Evolutionary conservation across 2,113 vertebrate species (phyloP), one percentile per base, ranked within the genome.

Genomic region (Plotosus lineatus): DNA sequence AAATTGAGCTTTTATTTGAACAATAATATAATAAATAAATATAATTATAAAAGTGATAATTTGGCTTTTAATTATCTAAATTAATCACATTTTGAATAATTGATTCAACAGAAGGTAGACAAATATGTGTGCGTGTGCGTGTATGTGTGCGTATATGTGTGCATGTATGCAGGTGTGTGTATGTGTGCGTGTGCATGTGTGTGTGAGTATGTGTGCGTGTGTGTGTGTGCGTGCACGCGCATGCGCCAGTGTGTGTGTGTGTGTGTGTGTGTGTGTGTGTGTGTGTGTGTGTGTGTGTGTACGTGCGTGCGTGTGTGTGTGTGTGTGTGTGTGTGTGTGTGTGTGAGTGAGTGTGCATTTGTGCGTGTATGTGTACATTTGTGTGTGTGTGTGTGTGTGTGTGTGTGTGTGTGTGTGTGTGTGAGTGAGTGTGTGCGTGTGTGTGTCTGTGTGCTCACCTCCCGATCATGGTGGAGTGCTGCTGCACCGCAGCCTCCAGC

Each of bases 381-480:
- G 72, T 82, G 74, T 65, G 65, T 81, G 80, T 63, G 53, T 63
- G 63, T 2, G 11, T n/a, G 58, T 17, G 11, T 50, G 11, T 51
- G 21, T 65, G 28, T 63, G 19, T 63, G 56, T 63, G 58, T 50
- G 28, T 50, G 19, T 36, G 31, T 33, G 33, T 42, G 61, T 58
- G 53, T 48, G 72, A 48, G 38, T 19, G 48, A 42, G 58, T 38
- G 36, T 76, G 53, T 68, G 81, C 71, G 40, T 77, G 74, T 78
- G 72, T 82, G 74, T 65, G 65, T 81, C 75, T 63, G 53, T 63
- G 63, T 2, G 11, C 92, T 92, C 92, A 94, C 94, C 94, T 92
- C 78, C 94, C 94, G 33, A 94, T 94, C 94, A 94, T 94, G 80
- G 94, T 94, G 38, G 94, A 94, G 88, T 94, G 94, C 90, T 94